These are phyloP conservation scores for Macrosoma leucophasiata DNA, from an alignment of 2,888 invertebrate genomes.

Conservation along the genomic window DNA sequence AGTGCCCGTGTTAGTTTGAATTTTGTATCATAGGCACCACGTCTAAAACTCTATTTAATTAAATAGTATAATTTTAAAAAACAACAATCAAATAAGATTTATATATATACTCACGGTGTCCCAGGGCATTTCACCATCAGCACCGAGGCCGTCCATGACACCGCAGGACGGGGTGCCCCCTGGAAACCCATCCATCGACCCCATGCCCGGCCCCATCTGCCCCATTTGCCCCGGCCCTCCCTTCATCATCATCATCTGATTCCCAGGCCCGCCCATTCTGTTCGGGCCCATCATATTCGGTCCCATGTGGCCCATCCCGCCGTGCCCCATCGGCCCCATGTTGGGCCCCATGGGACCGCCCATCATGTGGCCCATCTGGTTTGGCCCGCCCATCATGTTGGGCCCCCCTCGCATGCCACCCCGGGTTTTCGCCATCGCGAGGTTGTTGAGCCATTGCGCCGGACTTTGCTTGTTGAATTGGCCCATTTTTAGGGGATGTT, in stretches of 20 bases:
- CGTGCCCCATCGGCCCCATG: slow-evolving; percentile 66
- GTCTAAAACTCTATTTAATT: no score
- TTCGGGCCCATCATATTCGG: slow-evolving; percentile 70
- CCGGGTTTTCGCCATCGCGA: slow-evolving; percentile 84
- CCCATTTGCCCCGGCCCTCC: slow-evolving; percentile 66
- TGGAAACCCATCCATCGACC: slow-evolving; percentile 73
- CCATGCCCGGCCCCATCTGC: slow-evolving; percentile 65
- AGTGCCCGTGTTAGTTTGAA: no score
- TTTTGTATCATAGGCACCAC: no score
- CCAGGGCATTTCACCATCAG: slow-evolving; percentile 77
- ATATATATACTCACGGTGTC: slow-evolving; percentile 62
- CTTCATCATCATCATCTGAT: slow-evolving; percentile 73
- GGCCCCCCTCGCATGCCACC: slow-evolving; percentile 75
- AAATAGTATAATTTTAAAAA: slow-evolving; percentile 1
- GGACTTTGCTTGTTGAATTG: slow-evolving; percentile 90
- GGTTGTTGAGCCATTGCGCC: slow-evolving; percentile 86
- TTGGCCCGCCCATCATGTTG: slow-evolving; percentile 71
- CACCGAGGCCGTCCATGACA: slow-evolving; percentile 76
- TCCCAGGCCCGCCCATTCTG: slow-evolving; percentile 61
- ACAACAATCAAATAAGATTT: slow-evolving; percentile 1
- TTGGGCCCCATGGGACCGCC: slow-evolving; percentile 68
- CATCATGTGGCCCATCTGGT: slow-evolving; percentile 70
- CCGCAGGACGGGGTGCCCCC: slow-evolving; percentile 75
- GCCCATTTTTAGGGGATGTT: slow-evolving; percentile 92
- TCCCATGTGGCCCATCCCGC: slow-evolving; percentile 67